phyloP scores from a whole-genome alignment of 2,113 vertebrate species.

The Bungarus multicinctus region DNA sequence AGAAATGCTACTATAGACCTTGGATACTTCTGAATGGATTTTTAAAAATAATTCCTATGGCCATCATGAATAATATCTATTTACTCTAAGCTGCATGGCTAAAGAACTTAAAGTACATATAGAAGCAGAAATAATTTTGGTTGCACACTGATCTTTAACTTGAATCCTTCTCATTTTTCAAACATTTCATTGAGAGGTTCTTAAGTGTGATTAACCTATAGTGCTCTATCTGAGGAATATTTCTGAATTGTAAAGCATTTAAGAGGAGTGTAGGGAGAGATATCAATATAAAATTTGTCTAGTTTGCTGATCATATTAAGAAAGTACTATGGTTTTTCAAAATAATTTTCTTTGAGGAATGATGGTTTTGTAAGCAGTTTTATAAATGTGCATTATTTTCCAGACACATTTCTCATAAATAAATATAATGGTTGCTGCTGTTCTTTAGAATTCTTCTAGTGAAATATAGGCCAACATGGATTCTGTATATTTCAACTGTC shows the following conservation, averaged over 20 bases:
- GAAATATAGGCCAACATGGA: not conserved
- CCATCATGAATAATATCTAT: not conserved
- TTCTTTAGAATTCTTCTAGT: not conserved
- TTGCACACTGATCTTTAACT: not conserved
- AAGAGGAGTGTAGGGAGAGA: not conserved
- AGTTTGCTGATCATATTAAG: not conserved
- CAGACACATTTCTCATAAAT: not conserved
- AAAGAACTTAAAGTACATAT: not conserved
- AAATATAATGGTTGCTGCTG: not conserved
- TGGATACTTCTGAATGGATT: not conserved
- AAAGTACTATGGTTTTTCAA: not conserved
- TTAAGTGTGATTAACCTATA: not conserved
- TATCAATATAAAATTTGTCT: not conserved
- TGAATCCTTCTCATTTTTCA: not conserved
- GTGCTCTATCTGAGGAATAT: not conserved
- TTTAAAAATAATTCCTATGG: not conserved
- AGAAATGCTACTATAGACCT: not conserved
- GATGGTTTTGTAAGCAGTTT: not conserved
- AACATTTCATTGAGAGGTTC: not conserved
- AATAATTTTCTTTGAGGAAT: not conserved
- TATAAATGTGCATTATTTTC: not conserved
- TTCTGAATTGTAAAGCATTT: not conserved
- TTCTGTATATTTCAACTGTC: not conserved
- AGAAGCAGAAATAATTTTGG: not conserved
- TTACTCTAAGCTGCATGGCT: not conserved